Evolutionary conservation across 2,797 vertebrate genomes (phyloP), one percentile per base, ranked within the genome.

Genomic region (Spheniscus humboldti): DNA sequence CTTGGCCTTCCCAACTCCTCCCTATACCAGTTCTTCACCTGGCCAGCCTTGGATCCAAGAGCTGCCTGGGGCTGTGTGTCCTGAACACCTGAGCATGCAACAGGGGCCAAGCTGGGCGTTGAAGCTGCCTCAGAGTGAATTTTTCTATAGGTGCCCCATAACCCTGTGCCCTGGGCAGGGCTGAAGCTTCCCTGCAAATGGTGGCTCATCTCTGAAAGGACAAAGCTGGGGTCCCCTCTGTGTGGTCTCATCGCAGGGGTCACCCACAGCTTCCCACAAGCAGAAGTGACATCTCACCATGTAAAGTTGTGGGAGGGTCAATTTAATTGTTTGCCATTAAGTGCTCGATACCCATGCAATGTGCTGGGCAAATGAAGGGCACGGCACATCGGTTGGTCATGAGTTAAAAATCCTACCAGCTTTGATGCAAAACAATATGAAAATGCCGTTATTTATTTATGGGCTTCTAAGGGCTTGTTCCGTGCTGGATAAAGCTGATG

Each of bases 341-440:
- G n/a, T 0, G 3, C 19, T 53, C 7, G 1, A 57, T 7, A 16
- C 19, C 27, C 47, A 4, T 23, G 17, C 20, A 41, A 16, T 2
- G 7, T 10, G 13, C 74, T 13, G 50, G 45, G 72, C 62, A 88
- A 53, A 22, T 1, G 1, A 68, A 86, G 63, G 35, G 28, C 30
- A n/a, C 0, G 1, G 48, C 24, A 1, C 45, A 11, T 39, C 0
- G 0, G 43, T 31, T 25, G 45, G 35, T 23, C 22, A 39, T 3
- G 77, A 56, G 74, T 30, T 52, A 76, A 71, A 80, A 88, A 45
- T 10, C 55, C 60, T 66, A 45, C n/a, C 28, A 31, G 31, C 41
- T 75, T 56, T 76, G 48, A 60, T 18, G 35, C 5, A 6, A 28
- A 80, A n/a, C 4, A 3, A 5, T n/a, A 14, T 52, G 14, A 13